A percentile compares a stretch with the other conserved stretches of the same genome.
phyloP scores from a whole-genome alignment of 1,140 invertebrate genomes.

The Brachionus paranguensis region DNA sequence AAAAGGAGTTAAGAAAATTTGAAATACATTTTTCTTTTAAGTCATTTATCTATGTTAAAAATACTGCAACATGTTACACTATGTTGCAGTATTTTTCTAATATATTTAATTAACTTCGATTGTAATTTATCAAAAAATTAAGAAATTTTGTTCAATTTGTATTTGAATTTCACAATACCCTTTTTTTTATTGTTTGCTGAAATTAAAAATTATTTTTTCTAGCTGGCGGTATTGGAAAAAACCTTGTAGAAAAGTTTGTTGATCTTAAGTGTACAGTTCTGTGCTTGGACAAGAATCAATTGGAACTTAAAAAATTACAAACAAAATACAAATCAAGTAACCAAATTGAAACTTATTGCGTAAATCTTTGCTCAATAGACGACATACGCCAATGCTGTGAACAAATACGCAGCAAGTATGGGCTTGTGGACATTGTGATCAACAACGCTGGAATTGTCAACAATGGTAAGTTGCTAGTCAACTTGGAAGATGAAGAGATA shows the following conservation, averaged over 20 bases:
- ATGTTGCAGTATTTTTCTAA: no score
- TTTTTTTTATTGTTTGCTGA: no score
- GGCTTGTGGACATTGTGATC: neutral
- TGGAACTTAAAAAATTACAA: neutral
- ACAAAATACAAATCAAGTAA: neutral
- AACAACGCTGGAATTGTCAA: constrained; percentile 36
- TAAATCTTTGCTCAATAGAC: neutral
- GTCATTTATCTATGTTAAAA: no score
- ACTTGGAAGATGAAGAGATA: constrained; percentile 15
- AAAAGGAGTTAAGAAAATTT: no score
- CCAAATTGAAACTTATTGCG: neutral
- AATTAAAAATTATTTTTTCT: neutral
- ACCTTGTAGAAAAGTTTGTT: neutral
- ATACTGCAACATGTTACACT: no score
- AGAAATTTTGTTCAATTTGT: no score
- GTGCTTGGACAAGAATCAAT: neutral
- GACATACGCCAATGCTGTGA: neutral
- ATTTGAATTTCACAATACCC: no score
- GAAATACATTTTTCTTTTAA: no score
- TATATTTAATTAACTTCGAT: no score
- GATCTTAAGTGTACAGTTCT: neutral
- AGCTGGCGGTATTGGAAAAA: constrained; percentile 7
- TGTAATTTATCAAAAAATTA: no score
- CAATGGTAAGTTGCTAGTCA: neutral
- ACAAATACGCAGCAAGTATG: neutral